These are phyloP conservation scores for Erebia palarica DNA, from an alignment of 2,888 invertebrate genomes.

Conservation along the genomic window DNA sequence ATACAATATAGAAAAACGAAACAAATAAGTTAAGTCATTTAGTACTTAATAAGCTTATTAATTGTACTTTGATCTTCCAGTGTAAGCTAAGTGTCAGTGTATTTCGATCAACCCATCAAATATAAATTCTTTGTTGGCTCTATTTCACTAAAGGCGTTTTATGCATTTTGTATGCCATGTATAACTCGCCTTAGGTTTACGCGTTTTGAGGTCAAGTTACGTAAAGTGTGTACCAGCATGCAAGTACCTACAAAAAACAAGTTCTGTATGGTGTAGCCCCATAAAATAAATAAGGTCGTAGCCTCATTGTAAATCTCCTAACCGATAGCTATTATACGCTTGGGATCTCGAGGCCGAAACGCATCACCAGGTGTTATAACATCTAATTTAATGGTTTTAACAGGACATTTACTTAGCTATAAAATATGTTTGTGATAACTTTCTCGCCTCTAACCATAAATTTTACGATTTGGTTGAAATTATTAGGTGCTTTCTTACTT, in stretches of 20 bases:
- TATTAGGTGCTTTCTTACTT: neutral
- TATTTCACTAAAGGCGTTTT: neutral
- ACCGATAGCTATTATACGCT: constrained; percentile 32
- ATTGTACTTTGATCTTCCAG: too few relatives aligned
- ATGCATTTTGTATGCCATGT: constrained; percentile 1
- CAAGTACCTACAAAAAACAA: constrained; percentile 55
- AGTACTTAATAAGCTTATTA: too few relatives aligned
- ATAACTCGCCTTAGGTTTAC: constrained; percentile 36
- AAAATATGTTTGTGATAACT: constrained; percentile 6
- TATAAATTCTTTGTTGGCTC: too few relatives aligned
- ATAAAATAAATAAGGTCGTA: constrained; percentile 77
- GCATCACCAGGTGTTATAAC: constrained; percentile 27
- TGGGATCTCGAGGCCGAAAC: constrained; percentile 29
- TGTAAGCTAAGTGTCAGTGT: too few relatives aligned
- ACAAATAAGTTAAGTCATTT: too few relatives aligned
- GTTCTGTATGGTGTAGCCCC: constrained; percentile 67
- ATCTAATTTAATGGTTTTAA: constrained; percentile 30
- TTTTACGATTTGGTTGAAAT: neutral
- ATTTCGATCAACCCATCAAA: too few relatives aligned
- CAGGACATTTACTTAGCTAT: constrained; percentile 5
- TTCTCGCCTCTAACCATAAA: neutral
- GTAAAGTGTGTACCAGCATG: constrained; percentile 40
- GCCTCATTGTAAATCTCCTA: constrained; percentile 60
- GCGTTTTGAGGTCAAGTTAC: constrained; percentile 47
- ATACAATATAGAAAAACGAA: too few relatives aligned